Evolutionary conservation across 2,113 vertebrate genomes (phyloP), one percentile per base, ranked within the genome.

Genomic region (Hyla sarda): DNA sequence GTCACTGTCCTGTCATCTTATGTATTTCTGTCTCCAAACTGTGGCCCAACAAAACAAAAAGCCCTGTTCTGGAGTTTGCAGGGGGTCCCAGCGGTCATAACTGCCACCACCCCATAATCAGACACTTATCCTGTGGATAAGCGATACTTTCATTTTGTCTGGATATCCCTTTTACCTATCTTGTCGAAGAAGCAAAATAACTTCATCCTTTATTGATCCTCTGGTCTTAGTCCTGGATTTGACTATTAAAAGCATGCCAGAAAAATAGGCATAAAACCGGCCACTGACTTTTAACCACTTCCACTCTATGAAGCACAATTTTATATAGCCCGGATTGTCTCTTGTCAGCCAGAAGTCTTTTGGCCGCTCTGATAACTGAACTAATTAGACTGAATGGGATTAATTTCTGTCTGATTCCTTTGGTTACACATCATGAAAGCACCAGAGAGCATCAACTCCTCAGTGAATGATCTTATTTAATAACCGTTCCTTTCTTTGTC

Each of bases 401-500:
- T 86, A 87, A 75, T 56, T 79, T 73, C 86, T 87, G 76, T 82
- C 58, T 83, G 73, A 79, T 79, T 87, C 83, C 72, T 60, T 37
- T 60, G 30, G 81, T 65, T 62, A 67, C 83, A 83, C 83, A 54
- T 88, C 89, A 88, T 87, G 85, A 54, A 91, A 84, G 88, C 93
- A 89, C 88, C 89, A 81, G 91, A 88, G 90, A 91, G 93, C 78
- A 88, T 91, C 93, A 95, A 95, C 95, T 94, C 93, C 93, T 84
- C 87, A 92, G 92, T 95, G 95, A 94, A 95, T 94, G 94, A 94
- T 92, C 91, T 93, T 80, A 21, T 88, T 92, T 92, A 91, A 92
- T 90, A 72, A 92, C 93, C 93, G 92, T 88, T 91, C 92, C 85
- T 92, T 89, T 19, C 92, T 85, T 82, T 83, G 87, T 84, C 89